A percentile compares a stretch with the other conserved stretches of the same genome.
phyloP scores from a whole-genome alignment of 2,888 invertebrate species.

The Leucozona laternaria region DNA sequence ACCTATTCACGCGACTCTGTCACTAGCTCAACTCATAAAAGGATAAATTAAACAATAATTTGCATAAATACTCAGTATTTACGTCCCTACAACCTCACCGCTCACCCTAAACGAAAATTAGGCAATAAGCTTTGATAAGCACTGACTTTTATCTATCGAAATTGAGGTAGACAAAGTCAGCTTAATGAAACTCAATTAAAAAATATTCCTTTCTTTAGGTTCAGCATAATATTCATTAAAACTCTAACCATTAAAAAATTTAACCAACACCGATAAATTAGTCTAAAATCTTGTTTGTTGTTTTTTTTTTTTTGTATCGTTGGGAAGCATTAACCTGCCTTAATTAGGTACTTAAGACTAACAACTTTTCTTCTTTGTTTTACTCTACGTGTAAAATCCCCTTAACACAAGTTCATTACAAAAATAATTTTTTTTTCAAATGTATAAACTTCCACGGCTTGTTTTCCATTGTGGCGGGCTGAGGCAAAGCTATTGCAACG shows the following conservation, averaged over 20 bases:
- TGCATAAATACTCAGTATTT: neutral
- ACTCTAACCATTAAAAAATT: neutral
- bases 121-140: neutral
- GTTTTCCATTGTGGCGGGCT: neutral
- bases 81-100: neutral
- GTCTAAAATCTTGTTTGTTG: conserved; percentile 10
- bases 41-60: neutral
- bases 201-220: neutral
- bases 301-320: neutral
- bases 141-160: neutral
- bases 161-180: no score
- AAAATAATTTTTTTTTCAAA: neutral
- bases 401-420: conserved; percentile 27
- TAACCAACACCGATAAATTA: conserved; percentile 9
- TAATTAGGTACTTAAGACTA: conserved; percentile 36
- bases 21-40: neutral
- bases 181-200: neutral
- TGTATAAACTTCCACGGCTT: neutral
- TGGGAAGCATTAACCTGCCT: neutral
- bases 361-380: conserved; percentile 24
- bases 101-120: neutral
- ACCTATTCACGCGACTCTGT: no score
- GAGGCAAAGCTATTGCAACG: conserved; percentile 2
- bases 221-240: conserved; percentile 3
- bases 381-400: conserved; percentile 4